These are phyloP conservation scores for Calliopum simillimum DNA, from an alignment of 2,888 invertebrate genomes.

Conservation along the genomic window DNA sequence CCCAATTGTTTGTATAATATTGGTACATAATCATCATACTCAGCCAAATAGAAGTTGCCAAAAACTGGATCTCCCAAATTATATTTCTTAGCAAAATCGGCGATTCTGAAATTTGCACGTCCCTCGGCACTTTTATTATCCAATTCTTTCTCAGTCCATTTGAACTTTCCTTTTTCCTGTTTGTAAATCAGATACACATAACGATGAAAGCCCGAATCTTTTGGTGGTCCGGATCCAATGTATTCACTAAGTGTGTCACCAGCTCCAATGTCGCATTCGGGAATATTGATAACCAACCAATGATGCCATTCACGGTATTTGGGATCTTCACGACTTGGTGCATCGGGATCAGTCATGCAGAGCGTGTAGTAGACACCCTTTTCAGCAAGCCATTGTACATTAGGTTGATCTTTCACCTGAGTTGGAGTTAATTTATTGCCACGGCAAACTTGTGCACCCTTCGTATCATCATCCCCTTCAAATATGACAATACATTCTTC, in stretches of 20 bases:
- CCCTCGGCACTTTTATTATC: slow-evolving; percentile 69
- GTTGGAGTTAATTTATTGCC: slow-evolving; percentile 83
- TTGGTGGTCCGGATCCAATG: slow-evolving; percentile 89
- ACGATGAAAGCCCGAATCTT: slow-evolving; percentile 75
- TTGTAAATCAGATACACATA: slow-evolving; percentile 78
- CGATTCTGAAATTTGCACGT: slow-evolving; percentile 75
- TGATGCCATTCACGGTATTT: slow-evolving; percentile 91
- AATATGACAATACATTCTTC: slow-evolving; percentile 67
- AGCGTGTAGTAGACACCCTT: slow-evolving; percentile 76
- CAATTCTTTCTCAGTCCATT: slow-evolving; percentile 69
- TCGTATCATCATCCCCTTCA: too few species aligned
- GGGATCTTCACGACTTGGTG: slow-evolving; percentile 83
- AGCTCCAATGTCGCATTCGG: slow-evolving; percentile 74
- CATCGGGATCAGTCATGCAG: slow-evolving; percentile 86
- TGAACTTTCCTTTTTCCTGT: slow-evolving; percentile 70
- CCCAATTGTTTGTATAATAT: slow-evolving; percentile 85
- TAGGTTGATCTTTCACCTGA: slow-evolving; percentile 79
- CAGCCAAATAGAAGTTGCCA: slow-evolving; percentile 88
- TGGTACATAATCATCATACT: slow-evolving; percentile 91
- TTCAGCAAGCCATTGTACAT: slow-evolving; percentile 75
- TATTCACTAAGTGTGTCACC: slow-evolving; percentile 86
- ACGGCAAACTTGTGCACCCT: slow-evolving; percentile 69
- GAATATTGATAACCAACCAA: slow-evolving; percentile 91
- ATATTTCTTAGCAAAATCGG: slow-evolving; percentile 83
- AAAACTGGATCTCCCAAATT: slow-evolving; percentile 83